phyloP scores from a whole-genome alignment of 1,140 invertebrate species.

The Nebria ingens region DNA sequence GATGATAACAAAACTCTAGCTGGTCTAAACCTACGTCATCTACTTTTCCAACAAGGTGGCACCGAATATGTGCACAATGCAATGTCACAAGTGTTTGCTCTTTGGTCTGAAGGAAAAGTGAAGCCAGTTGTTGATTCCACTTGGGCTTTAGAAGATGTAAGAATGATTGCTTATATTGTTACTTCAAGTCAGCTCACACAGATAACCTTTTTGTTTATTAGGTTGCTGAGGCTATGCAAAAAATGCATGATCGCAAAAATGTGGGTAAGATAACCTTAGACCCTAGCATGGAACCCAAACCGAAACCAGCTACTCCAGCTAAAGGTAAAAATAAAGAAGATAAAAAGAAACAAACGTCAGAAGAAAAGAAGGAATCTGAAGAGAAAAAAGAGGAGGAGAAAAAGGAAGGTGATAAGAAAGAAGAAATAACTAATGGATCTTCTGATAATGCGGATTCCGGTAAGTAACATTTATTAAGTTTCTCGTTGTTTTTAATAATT shows the following conservation, averaged over 20 bases:
- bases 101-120: constrained; percentile 68
- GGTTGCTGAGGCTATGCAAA: constrained; percentile 82
- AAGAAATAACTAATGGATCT: constrained; percentile 42
- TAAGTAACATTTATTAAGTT: constrained; percentile 22
- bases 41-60: constrained; percentile 71
- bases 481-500: neutral
- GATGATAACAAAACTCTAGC: constrained; percentile 79
- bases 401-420: constrained; percentile 42
- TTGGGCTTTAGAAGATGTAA: constrained; percentile 77
- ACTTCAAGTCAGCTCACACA: neutral
- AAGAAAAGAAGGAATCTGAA: constrained; percentile 53
- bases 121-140: constrained; percentile 74
- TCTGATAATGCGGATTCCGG: constrained; percentile 42
- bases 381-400: constrained; percentile 49
- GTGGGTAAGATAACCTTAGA: constrained; percentile 80
- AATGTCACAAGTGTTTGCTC: constrained; percentile 59
- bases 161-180: constrained; percentile 22
- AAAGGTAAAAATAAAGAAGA: constrained; percentile 59
- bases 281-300: constrained; percentile 64
- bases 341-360: constrained; percentile 56
- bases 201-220: constrained; percentile 28
- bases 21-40: constrained; percentile 73
- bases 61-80: constrained; percentile 55
- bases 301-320: constrained; percentile 62
- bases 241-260: constrained; percentile 85